These are phyloP conservation scores for Telenomus remus DNA, from an alignment of 1,140 invertebrate genomes.

Conservation along the genomic window DNA sequence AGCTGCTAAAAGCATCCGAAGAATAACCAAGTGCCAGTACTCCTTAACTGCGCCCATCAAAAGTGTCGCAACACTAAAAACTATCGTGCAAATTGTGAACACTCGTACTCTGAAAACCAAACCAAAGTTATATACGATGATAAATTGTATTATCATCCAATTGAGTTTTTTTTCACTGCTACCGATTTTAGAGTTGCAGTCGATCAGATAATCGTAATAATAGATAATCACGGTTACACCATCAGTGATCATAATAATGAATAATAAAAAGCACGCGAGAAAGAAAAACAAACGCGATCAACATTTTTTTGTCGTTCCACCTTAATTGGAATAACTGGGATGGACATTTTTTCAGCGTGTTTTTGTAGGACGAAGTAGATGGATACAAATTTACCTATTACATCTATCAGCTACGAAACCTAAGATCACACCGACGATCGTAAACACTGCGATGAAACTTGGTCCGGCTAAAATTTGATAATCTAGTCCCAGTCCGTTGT, in stretches of 20 bases:
- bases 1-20: slow-evolving; percentile 90
- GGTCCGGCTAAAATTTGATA: slow-evolving; percentile 95
- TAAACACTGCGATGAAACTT: slow-evolving; percentile 93
- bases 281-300: no score
- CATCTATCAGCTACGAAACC: slow-evolving; percentile 89
- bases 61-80: slow-evolving; percentile 89
- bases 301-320: no score
- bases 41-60: slow-evolving; percentile 88
- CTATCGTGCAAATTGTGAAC: slow-evolving; percentile 83
- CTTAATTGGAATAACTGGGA: no score
- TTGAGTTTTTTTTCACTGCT: not conserved
- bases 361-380: no score
- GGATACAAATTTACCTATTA: no score
- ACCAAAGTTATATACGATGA: no score
- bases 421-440: slow-evolving; percentile 88
- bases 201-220: no score
- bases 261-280: no score
- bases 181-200: no score
- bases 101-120: slow-evolving; percentile 79
- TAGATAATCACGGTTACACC: no score
- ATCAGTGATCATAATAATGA: no score
- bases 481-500: slow-evolving; percentile 92
- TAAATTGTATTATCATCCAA: not conserved
- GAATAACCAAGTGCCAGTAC: slow-evolving; percentile 92
- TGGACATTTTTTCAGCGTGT: no score